These are phyloP conservation scores for Xiphydria camelus DNA, from an alignment of 2,888 invertebrate genomes.

Conservation along the genomic window DNA sequence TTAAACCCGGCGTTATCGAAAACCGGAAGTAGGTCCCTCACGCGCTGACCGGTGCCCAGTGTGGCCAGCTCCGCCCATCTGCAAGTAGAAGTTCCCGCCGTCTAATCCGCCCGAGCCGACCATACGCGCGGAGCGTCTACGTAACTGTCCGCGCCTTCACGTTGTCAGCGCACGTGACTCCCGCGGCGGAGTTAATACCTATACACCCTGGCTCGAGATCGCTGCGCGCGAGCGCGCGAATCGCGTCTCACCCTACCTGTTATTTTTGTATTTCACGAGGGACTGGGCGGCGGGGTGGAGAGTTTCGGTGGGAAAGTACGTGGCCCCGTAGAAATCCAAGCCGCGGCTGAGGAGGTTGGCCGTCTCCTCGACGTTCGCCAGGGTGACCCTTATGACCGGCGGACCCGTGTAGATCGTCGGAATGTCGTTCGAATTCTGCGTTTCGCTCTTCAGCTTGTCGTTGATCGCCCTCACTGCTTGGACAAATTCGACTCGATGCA, in stretches of 20 bases:
- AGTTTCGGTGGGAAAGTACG: conserved; percentile 83
- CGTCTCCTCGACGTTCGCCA: conserved; percentile 58
- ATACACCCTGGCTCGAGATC: too few relatives aligned
- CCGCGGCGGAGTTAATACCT: too few relatives aligned
- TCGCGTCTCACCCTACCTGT: conserved; percentile 48
- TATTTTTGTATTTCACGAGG: conserved; percentile 52
- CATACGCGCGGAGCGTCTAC: too few relatives aligned
- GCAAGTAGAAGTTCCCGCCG: conserved; percentile 37
- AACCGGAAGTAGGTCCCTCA: conserved; percentile 76
- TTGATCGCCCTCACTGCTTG: conserved; percentile 49
- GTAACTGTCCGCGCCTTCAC: too few relatives aligned
- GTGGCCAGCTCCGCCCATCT: conserved; percentile 71
- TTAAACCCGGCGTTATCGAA: conserved; percentile 85
- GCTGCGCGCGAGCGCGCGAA: background rate
- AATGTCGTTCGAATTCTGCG: conserved; percentile 50
- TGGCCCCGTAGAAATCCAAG: conserved; percentile 84
- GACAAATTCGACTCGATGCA: conserved; percentile 15
- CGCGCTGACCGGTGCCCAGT: conserved; percentile 64
- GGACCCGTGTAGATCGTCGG: conserved; percentile 56
- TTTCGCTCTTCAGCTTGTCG: conserved; percentile 50
- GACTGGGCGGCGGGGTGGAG: conserved; percentile 64
- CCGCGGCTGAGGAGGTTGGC: conserved; percentile 77
- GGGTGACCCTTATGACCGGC: conserved; percentile 56
- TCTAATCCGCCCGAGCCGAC: too few relatives aligned
- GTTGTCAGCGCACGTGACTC: too few relatives aligned